Conservation (phyloP, 2,797 vertebrate species). For the Chloroceryle amazona region DNA sequence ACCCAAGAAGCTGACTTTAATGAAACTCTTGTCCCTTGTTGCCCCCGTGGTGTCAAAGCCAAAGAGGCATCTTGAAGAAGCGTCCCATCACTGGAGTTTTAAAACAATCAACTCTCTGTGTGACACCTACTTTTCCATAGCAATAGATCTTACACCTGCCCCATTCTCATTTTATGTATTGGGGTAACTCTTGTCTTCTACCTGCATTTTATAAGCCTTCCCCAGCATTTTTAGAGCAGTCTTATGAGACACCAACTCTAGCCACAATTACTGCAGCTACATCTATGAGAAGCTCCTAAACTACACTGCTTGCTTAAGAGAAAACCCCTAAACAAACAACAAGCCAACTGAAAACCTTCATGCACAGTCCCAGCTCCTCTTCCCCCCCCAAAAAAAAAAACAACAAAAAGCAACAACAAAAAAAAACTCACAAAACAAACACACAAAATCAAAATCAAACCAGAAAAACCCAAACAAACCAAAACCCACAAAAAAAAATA, state of each 20-base stretch:
- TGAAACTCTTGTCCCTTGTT: neutral
- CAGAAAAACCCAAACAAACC: neutral
- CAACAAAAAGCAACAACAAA: no score
- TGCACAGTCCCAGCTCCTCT: no score
- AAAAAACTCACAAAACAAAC: no score
- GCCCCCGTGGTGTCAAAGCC: accelerated
- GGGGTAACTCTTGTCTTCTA: neutral
- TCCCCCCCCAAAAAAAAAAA: neutral
- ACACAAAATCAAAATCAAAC: neutral
- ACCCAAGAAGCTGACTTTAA: neutral
- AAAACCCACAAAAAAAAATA: neutral
- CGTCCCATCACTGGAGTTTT: neutral
- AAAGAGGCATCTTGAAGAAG: neutral
- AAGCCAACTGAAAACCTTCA: no score
- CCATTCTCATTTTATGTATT: neutral
- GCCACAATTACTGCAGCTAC: neutral
- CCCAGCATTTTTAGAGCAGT: neutral
- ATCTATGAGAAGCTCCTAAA: neutral
- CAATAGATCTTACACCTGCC: neutral
- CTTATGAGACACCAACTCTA: neutral
- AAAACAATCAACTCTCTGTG: neutral
- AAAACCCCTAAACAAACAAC: neutral
- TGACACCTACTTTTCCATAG: neutral
- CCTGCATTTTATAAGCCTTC: neutral
- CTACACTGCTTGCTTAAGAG: neutral